These are phyloP conservation scores for Phrynocephalus forsythii DNA, from an alignment of 2,797 vertebrate species.

Conservation along the genomic window DNA sequence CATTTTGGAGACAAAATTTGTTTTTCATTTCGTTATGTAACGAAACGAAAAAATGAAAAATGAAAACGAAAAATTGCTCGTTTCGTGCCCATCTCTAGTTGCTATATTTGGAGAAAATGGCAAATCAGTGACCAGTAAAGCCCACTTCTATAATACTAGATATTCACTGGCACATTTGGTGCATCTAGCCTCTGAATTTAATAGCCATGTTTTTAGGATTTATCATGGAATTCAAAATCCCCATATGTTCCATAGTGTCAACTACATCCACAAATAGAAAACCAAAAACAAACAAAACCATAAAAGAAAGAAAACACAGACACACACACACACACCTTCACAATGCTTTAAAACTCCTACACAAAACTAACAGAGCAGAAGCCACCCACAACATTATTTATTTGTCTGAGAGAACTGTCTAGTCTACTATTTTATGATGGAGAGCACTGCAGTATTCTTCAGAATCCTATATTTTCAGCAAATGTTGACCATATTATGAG, in stretches of 20 bases:
- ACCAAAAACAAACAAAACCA: too few relatives aligned
- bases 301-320: too few relatives aligned
- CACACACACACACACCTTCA: neutral
- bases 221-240: neutral
- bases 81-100: too few relatives aligned
- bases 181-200: neutral
- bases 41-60: too few relatives aligned
- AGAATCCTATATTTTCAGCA: neutral
- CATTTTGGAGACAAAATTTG: too few relatives aligned
- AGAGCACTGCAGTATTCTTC: neutral
- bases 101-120: neutral
- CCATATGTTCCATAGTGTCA: neutral
- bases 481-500: conserved; percentile 5
- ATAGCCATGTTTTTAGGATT: neutral
- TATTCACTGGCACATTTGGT: neutral
- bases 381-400: neutral
- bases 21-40: too few relatives aligned
- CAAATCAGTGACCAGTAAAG: neutral
- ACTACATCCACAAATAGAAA: neutral
- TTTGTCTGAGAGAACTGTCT: neutral
- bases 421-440: neutral
- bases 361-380: neutral
- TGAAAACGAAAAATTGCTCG: too few relatives aligned
- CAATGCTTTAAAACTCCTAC: neutral
- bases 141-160: neutral